Evolutionary conservation across 37 sponge, comb jelly and placozoan species (phyloP), one percentile per base, ranked within the genome.

Genomic region (Haliclona indistincta): DNA sequence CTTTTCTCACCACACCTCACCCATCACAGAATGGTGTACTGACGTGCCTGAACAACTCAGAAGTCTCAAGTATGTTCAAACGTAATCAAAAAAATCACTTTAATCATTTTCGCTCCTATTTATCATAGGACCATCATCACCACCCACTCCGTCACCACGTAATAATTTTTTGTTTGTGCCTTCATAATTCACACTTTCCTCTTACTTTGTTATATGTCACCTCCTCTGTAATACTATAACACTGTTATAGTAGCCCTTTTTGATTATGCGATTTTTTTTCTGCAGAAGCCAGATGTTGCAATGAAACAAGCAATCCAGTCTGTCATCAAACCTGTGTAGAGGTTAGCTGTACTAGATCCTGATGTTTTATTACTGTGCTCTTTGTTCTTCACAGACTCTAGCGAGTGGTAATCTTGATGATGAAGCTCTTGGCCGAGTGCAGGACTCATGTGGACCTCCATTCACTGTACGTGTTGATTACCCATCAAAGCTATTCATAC

Each of bases 111-210:
- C 51, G 15, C 51, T 47, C 15, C 15, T 47, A 47, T 17, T 47
- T 47, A 20, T n/a, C 7, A 11, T 26, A 58, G 60, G n/a, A 26
- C 6, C 56, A 25, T 55, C 35, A 40, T 4, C 76, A 75, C 11
- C 64, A 22, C 56, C 35, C 6, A 64, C 53, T 32, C 44, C 53
- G 17, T 35, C 34, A 28, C 56, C 37, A 54, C 17, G 29, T 20
- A 15, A 30, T 55, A 56, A 60, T 60, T 36, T 5, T 64, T 32
- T n/a, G 38, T 37, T 25, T 79, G 35, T 69, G 20, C 30, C 36
- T 17, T 29, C 23, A 39, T 51, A 63, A 43, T 43, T 39, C 52
- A 43, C 51, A 10, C 77, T 25, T 38, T 34, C 69, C 44, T 42
- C 60, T 43, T 47, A 6, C 49, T 45, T 54, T 53, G 3, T 37